A percentile compares a stretch with the other conserved stretches of the same genome.
phyloP scores from a whole-genome alignment of 1,140 invertebrate genomes.

The Meteorus sp. region DNA sequence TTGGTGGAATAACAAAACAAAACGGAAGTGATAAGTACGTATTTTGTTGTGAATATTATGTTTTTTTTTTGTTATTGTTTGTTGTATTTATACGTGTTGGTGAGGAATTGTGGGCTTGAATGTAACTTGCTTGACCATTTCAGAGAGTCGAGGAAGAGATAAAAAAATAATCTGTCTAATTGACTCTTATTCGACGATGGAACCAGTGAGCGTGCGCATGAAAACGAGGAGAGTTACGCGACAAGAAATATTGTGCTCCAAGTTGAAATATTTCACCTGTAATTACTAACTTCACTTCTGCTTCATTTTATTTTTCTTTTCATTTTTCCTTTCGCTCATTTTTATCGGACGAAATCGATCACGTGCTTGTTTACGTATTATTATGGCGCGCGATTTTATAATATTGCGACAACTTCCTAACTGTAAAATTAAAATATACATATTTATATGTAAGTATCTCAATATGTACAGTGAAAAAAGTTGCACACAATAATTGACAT shows the following conservation, averaged over 20 bases:
- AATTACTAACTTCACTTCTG: neutral
- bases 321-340: too few species aligned
- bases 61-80: neutral
- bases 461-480: too few species aligned
- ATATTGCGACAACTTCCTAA: too few species aligned
- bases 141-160: neutral
- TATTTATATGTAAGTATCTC: too few species aligned
- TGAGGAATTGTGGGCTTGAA: neutral
- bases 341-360: too few species aligned
- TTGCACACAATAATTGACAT: neutral
- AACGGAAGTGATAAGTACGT: slow-evolving; percentile 17
- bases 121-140: too few species aligned
- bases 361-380: too few species aligned
- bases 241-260: slow-evolving; percentile 3
- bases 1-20: slow-evolving; percentile 5
- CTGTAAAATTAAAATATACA: too few species aligned
- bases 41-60: slow-evolving; percentile 20
- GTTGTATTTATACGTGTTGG: neutral
- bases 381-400: too few species aligned
- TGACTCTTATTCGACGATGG: neutral
- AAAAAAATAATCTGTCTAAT: neutral
- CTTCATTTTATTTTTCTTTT: too few species aligned
- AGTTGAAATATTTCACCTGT: neutral
- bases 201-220: neutral
- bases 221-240: neutral